These are phyloP conservation scores for Drosophila prostipennis DNA, from an alignment of 2,888 invertebrate genomes.

Conservation along the genomic window DNA sequence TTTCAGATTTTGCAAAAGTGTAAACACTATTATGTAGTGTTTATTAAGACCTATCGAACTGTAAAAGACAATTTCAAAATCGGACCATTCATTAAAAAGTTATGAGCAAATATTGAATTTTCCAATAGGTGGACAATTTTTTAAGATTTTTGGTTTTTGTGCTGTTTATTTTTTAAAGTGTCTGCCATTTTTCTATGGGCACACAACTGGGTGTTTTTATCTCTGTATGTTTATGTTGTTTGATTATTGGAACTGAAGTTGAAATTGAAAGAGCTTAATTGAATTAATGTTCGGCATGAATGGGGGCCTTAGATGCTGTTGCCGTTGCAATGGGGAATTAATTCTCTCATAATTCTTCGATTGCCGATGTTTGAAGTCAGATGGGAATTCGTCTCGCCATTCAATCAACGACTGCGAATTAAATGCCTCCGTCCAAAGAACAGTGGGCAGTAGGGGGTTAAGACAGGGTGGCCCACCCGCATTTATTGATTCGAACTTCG, in stretches of 20 bases:
- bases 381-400: constrained; percentile 34
- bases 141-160: no score
- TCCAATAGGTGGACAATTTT: no score
- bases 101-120: no score
- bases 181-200: not conserved
- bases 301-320: constrained; percentile 11
- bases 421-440: not conserved
- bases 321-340: constrained; percentile 12
- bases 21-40: no score
- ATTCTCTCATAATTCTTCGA: constrained; percentile 31
- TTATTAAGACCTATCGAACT: no score
- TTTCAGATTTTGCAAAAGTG: no score
- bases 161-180: not conserved
- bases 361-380: constrained; percentile 25
- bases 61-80: no score
- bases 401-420: constrained; percentile 25
- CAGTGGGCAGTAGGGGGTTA: constrained; percentile 11
- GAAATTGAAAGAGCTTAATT: constrained; percentile 56
- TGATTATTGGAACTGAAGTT: constrained; percentile 23
- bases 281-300: constrained; percentile 55
- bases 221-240: constrained; percentile 13
- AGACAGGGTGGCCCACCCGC: constrained; percentile 17
- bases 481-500: constrained; percentile 51
- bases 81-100: no score
- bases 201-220: not conserved